A percentile compares a stretch with the other conserved stretches of the same genome.
phyloP scores from a whole-genome alignment of 1,140 invertebrate species.

The Heliothis virescens region DNA sequence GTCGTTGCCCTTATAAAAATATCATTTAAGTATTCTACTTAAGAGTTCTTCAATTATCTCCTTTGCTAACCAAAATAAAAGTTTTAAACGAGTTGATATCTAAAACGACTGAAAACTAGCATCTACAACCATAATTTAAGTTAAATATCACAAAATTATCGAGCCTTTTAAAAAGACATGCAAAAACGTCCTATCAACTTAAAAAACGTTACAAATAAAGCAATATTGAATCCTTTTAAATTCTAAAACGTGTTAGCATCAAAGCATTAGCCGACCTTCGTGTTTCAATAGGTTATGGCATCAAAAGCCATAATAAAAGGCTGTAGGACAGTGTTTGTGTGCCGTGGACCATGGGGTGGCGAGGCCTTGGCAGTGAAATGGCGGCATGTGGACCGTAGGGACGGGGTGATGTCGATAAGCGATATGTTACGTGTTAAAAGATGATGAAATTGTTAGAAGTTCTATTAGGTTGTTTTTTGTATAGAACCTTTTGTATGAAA shows the following conservation, averaged over 20 bases:
- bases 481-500: too few species aligned
- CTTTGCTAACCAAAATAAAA: too few species aligned
- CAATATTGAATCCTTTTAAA: not conserved
- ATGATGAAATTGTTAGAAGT: not conserved
- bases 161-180: too few species aligned
- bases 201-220: not conserved
- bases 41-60: too few species aligned
- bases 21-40: too few species aligned
- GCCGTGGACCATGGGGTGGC: conserved; percentile 29
- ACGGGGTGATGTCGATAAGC: conserved; percentile 23
- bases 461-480: too few species aligned
- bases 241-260: not conserved
- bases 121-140: too few species aligned
- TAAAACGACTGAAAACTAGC: too few species aligned
- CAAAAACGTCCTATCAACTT: too few species aligned
- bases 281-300: conserved; percentile 16
- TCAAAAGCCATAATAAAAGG: conserved; percentile 26
- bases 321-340: conserved; percentile 50
- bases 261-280: not conserved
- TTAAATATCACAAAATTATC: too few species aligned
- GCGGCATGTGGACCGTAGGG: conserved; percentile 33
- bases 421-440: not conserved
- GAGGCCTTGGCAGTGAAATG: conserved; percentile 63
- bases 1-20: too few species aligned
- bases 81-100: too few species aligned